Evolutionary conservation across 2,888 invertebrate genomes (phyloP), one percentile per base, ranked within the genome.

Genomic region (Ochropleura leucogaster): DNA sequence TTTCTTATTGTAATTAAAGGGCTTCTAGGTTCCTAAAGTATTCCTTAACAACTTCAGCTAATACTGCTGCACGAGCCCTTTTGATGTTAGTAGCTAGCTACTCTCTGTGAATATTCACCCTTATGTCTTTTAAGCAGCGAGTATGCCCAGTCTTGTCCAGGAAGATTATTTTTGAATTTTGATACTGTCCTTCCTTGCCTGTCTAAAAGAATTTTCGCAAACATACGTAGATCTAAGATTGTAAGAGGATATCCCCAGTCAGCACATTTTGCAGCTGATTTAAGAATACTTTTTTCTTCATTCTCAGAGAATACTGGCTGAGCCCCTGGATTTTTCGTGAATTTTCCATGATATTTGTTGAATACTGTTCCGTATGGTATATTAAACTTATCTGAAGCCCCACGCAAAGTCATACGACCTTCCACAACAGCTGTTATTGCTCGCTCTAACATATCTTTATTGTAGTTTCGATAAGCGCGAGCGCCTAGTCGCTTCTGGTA

Each of bases 301-400:
- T 57, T n/a, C n/a, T n/a, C n/a, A 30, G 59, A 59, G 40, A 59
- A 59, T 59, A 59, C 40, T 59, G 59, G 40, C 59, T 59, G 59
- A 59, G 59, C 59, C 40, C 59, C 59, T 40, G 59, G 40, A 40
- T 59, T 47, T 47, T 40, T 30, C 8, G 18, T 42, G 59, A 65
- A 49, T 69, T 49, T 74, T 42, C 60, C 74, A 16, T 74, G 30
- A 59, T 74, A 74, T 44, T 65, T 69, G 10, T 74, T 69, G 44
- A 57, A 74, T 20, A 74, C n/a, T 40, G 69, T 74, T 44, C 65
- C 65, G 47, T 74, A 74, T 42, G 74, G 74, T 42, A 74, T 74
- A n/a, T 74, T 68, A 47, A 49, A 74, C 49, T 65, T 20, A 44
- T 68, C 64, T 44, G 74, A 64, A 40, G 74, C 74, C 16, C 64